A percentile compares a stretch with the other conserved stretches of the same genome.
These are phyloP conservation scores for Xanthorhoe spadicearia DNA, from an alignment of 2,888 invertebrate species.

Conservation along the genomic window DNA sequence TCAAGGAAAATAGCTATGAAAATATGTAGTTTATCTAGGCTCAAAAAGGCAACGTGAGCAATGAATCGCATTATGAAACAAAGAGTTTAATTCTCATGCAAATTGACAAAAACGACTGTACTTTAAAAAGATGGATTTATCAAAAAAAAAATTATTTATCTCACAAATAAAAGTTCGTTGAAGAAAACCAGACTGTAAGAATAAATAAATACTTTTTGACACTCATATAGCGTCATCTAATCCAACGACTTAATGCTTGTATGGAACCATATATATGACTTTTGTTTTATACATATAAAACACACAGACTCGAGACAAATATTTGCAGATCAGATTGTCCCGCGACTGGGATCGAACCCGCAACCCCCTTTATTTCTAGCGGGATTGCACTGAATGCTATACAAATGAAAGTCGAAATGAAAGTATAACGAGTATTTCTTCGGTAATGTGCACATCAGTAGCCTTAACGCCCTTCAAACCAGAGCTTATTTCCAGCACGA, in stretches of 20 bases:
- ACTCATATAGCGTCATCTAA: too few relatives aligned
- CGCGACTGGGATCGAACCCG: too few relatives aligned
- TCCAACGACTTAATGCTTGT: too few relatives aligned
- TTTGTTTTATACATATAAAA: too few relatives aligned
- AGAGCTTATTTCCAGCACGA: constrained; percentile 24
- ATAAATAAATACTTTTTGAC: not conserved
- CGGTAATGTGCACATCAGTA: constrained; percentile 1
- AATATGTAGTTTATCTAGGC: not conserved
- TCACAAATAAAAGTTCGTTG: not conserved
- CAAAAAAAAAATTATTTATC: too few relatives aligned
- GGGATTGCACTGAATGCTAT: too few relatives aligned
- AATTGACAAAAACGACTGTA: not conserved
- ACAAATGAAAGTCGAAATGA: not conserved
- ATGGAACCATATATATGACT: too few relatives aligned
- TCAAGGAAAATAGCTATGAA: constrained; percentile 5
- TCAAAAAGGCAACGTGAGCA: not conserved
- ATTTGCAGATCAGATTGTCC: too few relatives aligned
- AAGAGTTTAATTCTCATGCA: too few relatives aligned
- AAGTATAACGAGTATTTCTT: constrained; percentile 2
- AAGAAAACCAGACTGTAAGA: not conserved
- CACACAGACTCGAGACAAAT: too few relatives aligned
- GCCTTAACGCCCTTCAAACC: constrained; percentile 6
- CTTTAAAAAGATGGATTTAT: not conserved
- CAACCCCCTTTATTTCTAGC: too few relatives aligned
- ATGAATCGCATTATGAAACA: not conserved